A percentile compares a stretch with the other conserved stretches of the same genome.
These are phyloP conservation scores for Hipparchia sbordonii DNA, from an alignment of 2,888 invertebrate genomes.

Conservation along the genomic window DNA sequence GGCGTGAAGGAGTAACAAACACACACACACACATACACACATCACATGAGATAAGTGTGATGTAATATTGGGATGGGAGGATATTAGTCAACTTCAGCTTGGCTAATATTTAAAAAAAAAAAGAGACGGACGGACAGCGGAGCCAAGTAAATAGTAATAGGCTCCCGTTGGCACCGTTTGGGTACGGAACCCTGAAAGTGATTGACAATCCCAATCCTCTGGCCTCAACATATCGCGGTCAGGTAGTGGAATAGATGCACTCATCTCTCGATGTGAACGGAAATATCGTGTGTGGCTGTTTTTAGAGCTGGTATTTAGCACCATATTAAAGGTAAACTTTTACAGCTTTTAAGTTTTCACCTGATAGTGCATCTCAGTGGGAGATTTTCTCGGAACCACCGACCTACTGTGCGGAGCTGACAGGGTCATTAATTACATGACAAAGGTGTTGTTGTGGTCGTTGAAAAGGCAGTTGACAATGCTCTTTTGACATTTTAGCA, in stretches of 20 bases:
- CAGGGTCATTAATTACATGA: slow-evolving; percentile 67
- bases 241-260: not conserved
- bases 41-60: too few species aligned
- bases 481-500: slow-evolving; percentile 33
- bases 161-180: too few species aligned
- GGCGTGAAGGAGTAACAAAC: too few species aligned
- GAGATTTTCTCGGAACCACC: slow-evolving; percentile 63
- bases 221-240: not conserved
- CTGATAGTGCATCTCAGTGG: slow-evolving; percentile 58
- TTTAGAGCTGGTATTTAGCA: slow-evolving; percentile 24
- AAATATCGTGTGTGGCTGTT: slow-evolving; percentile 42
- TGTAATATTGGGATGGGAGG: too few species aligned
- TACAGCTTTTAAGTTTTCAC: slow-evolving; percentile 59
- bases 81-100: too few species aligned
- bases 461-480: slow-evolving; percentile 53
- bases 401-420: slow-evolving; percentile 47
- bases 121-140: too few species aligned
- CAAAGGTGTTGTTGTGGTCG: slow-evolving; percentile 55
- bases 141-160: too few species aligned
- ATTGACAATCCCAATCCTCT: too few species aligned
- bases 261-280: not conserved
- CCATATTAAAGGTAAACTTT: slow-evolving; percentile 44
- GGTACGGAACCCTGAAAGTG: too few species aligned
- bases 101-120: too few species aligned
- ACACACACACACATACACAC: too few species aligned